Percentiles rank a stretch among this genome's conserved stretches.
Conservation (phyloP, 2,113 vertebrate genomes). For the Synchiropus splendidus region DNA sequence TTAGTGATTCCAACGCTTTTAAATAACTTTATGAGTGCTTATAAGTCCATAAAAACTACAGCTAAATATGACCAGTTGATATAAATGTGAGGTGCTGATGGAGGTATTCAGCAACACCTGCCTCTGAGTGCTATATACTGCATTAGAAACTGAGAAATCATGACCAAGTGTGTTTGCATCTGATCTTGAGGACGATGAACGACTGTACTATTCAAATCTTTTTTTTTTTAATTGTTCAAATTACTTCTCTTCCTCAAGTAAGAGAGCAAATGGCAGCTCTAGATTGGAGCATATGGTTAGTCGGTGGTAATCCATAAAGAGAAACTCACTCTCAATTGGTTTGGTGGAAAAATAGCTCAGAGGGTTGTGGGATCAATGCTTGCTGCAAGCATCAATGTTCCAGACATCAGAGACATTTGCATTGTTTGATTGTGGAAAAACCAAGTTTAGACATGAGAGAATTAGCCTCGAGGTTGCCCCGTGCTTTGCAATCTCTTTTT, state of each 20-base stretch:
- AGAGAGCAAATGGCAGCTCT: neutral
- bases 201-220: too few species aligned
- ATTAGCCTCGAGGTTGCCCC: conserved; percentile 39
- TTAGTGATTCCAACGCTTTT: too few species aligned
- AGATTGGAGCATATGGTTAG: conserved; percentile 10
- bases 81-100: too few species aligned
- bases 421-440: conserved; percentile 57
- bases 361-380: conserved; percentile 45
- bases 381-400: conserved; percentile 42
- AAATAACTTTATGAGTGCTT: too few species aligned
- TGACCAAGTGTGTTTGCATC: too few species aligned
- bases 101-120: too few species aligned
- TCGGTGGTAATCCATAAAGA: conserved; percentile 17
- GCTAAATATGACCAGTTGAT: too few species aligned
- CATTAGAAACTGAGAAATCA: too few species aligned
- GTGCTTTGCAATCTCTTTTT: conserved; percentile 13
- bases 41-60: too few species aligned
- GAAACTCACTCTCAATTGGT: conserved; percentile 18
- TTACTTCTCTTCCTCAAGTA: neutral
- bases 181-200: too few species aligned
- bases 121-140: too few species aligned
- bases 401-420: conserved; percentile 55
- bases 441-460: conserved; percentile 40
- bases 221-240: too few species aligned
- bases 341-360: conserved; percentile 32